Percentiles rank a stretch among this genome's conserved stretches.
phyloP scores from a whole-genome alignment of 2,113 vertebrate genomes.

The Stigmatopora argus region DNA sequence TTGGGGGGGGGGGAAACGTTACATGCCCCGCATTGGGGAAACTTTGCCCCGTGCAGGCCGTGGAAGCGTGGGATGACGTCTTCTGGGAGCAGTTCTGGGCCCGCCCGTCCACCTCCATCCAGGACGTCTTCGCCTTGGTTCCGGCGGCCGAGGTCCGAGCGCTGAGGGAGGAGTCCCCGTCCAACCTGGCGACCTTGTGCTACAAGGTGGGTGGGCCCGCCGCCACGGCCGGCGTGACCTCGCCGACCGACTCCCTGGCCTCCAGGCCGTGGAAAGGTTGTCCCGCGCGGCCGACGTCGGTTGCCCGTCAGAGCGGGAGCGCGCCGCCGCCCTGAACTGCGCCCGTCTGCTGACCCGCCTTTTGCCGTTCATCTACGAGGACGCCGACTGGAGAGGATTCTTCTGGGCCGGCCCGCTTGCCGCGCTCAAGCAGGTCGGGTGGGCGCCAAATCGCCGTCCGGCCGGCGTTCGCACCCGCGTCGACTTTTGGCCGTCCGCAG shows the following conservation, averaged over 20 bases:
- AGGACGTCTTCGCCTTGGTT: slow-evolving; percentile 92
- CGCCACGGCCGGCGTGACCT: neutral
- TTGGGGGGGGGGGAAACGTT: too few relatives aligned
- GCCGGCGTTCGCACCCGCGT: neutral
- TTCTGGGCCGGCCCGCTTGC: slow-evolving; percentile 97
- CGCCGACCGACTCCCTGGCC: neutral
- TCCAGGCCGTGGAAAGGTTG: slow-evolving; percentile 89
- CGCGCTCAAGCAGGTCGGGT: slow-evolving; percentile 77
- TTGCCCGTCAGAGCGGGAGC: slow-evolving; percentile 82
- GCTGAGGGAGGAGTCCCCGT: slow-evolving; percentile 91
- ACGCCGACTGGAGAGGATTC: slow-evolving; percentile 97
- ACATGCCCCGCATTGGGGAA: too few relatives aligned
- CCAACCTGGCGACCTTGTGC: slow-evolving; percentile 94
- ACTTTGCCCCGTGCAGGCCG: slow-evolving; percentile 70
- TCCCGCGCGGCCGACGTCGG: slow-evolving; percentile 83
- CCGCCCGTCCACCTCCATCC: slow-evolving; percentile 81
- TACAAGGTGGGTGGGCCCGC: slow-evolving; percentile 79
- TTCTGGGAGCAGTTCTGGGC: slow-evolving; percentile 99
- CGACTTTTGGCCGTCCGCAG: slow-evolving; percentile 13
- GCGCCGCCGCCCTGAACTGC: slow-evolving; percentile 84
- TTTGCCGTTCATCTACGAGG: slow-evolving; percentile 97
- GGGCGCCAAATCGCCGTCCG: neutral
- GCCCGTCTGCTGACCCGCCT: slow-evolving; percentile 86
- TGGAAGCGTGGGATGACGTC: slow-evolving; percentile 88
- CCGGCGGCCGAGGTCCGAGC: slow-evolving; percentile 94